phyloP scores from a whole-genome alignment of 2,797 vertebrate species.

The Chloroceryle inda region DNA sequence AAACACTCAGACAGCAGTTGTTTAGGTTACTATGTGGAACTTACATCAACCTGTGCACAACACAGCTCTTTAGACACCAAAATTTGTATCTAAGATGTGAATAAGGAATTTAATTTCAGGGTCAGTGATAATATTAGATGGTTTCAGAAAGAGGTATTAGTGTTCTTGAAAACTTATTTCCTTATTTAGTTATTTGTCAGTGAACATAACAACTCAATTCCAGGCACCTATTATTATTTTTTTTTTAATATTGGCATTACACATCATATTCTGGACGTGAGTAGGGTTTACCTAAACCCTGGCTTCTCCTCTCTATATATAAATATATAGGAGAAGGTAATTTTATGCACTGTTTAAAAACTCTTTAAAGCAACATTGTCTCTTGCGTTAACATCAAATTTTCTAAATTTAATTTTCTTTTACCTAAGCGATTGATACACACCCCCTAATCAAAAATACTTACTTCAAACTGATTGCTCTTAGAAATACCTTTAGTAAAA shows the following conservation, averaged over 20 bases:
- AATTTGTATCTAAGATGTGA: neutral
- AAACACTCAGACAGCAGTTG: neutral
- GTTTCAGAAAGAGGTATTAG: neutral
- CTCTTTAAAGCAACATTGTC: neutral
- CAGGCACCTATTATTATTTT: neutral
- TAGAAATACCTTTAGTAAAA: neutral
- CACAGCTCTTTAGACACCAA: neutral
- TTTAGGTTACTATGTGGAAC: neutral
- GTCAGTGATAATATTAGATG: neutral
- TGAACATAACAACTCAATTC: neutral
- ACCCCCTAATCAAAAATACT: neutral
- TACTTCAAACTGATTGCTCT: neutral
- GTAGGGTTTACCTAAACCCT: neutral
- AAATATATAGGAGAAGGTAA: neutral
- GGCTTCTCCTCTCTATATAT: neutral
- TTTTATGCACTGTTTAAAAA: neutral
- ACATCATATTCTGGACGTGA: neutral
- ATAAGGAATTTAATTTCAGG: neutral
- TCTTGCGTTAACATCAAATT: neutral
- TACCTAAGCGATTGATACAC: neutral
- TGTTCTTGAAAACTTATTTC: neutral
- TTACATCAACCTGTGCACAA: neutral
- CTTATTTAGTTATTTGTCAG: neutral
- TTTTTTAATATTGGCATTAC: neutral
- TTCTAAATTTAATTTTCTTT: neutral